Base-by-base conservation (phyloP, 1,140 invertebrate species). In the Orchestia grillus region DNA sequence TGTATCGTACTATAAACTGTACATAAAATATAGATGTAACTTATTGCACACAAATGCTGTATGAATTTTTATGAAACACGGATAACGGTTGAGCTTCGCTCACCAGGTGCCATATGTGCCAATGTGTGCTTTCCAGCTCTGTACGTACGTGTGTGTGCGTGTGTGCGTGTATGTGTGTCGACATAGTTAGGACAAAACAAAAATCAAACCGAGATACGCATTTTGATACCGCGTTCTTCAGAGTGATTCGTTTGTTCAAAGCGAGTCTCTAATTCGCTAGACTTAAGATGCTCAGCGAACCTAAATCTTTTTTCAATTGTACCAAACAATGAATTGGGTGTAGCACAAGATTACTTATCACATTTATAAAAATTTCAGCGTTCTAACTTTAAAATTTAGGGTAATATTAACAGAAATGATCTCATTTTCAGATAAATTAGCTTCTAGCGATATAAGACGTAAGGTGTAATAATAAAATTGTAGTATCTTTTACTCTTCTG, bases 21-120 rank as follows among this genome's bases (percentile, higher is more conserved):
- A 94, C 41, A 94, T 94, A 94, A 94, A 40, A 94, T 94, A 36
- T 94, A 94, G 92, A 90, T 94, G 44, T 94, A 94, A 94, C 40
- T 94, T 94, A 94, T 94, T 45, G 44, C 43, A 94, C 40, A 44
- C 92, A 44, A 15, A n/a, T 94, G 41, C 92, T 47, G 28, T 45
- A 90, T 90, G 43, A 90, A 90, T 42, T 43, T 42, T 42, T 42
- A 90, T 90, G 88, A 15, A 90, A 90, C 88, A 90, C 88, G 88
- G 36, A 42, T 15, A 4, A 90, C 42, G n/a, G 92, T 94, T 47
- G 92, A 94, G 92, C 92, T 47, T 44, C 11, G 92, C 92, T 94
- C 92, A 94, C 43, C 41, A 44, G 92, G 92, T 94, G 92, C 92
- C 92, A 94, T 94, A 94, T 40, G 44, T 47, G 92, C 92, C 92